Base-by-base conservation (phyloP, 2,113 vertebrate genomes). In the Lepidothrix coronata region DNA sequence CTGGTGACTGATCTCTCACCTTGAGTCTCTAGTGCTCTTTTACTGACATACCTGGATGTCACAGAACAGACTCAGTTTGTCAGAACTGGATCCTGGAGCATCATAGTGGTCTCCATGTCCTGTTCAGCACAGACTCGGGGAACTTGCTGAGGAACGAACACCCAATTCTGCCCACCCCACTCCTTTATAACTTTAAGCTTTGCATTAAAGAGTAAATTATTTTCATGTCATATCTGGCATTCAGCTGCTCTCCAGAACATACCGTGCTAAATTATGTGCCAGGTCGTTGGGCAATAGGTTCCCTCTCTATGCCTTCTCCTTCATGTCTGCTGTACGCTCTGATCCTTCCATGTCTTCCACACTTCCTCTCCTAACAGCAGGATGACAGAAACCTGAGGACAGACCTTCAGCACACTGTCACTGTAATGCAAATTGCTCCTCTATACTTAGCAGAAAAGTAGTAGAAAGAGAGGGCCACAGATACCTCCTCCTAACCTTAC, bases 1-100 rank as follows among this genome's bases (percentile, higher is more conserved):
- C 55, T 91, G 43, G 48, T 86, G 90, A 80, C 75, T 83, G 91
- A 80, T 77, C 52, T 91, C 52, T 96, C 82, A 92, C 67, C 95
- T 94, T 93, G 92, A 92, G 76, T 89, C 79, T 92, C 57, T 72
- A 63, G 79, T 35, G 49, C 61, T 84, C 51, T 80, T 80, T 86
- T 35, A 46, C 31, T 55, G 72, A 41, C 59, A 61, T 35, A 59
- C 21, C 66, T 80, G 43, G 19, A 57, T 72, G 39, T 61, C 75
- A 62, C 75, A 74, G 39, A 79, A 80, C 0, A 3, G 55, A 48
- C 25, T 85, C 27, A 30, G 41, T 28, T 41, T 6, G 4, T 39
- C 58, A 63, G 71, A 88, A 30, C 30, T 22, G 44, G 33, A 48
- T 80, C 28, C 46, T 62, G 35, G 46, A 66, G 48, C 52, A 71